Base-by-base conservation (phyloP, 2,797 vertebrate genomes). In the Anas flavirostris region DNA sequence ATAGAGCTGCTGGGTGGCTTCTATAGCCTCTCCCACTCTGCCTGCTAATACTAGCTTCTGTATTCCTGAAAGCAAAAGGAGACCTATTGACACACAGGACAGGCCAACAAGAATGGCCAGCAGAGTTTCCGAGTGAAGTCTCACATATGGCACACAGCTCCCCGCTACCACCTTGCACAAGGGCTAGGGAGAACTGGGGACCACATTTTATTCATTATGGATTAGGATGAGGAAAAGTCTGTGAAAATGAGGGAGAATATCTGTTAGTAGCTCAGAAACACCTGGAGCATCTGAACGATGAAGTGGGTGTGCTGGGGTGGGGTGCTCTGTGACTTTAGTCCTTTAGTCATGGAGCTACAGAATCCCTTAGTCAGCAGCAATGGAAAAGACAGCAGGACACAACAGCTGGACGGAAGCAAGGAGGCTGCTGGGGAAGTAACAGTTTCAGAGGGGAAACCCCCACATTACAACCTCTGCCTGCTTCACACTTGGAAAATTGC, bases 1-100 rank as follows among this genome's bases (percentile, higher is more conserved):
- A 81, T 99, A 99, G 93, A 99, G 98, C 95, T 98, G 99, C 93
- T 99, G 99, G 72, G 99, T 99, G 91, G 98, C 98, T 82, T 99
- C 99, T 90, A 99, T 99, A 96, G 99, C 99, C 96, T 99, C 99
- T 19, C 99, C 99, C 84, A 99, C 98, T 96, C 99, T 98, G 90
- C 99, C 99, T 90, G 99, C 98, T 98, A 99, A 98, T 96, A 99
- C 99, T 98, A 99, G 98, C 98, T 99, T 99, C 98, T 99, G 99
- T 98, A 99, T 99, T 98, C 99, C 99, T 99, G 98, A 35, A 96
- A 96, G 84, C 46, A 97, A 96, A 80, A 96, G 48, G 25, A 95
- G 7, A 76, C 17, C 58, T 15, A 50, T 41, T 93, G 83, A 86
- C 72, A 93, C 82, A 88, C 22, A 73, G 66, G 26, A 73, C 12